Base-by-base conservation (phyloP, 2,888 invertebrate species). In the Cosmia pyralina region DNA sequence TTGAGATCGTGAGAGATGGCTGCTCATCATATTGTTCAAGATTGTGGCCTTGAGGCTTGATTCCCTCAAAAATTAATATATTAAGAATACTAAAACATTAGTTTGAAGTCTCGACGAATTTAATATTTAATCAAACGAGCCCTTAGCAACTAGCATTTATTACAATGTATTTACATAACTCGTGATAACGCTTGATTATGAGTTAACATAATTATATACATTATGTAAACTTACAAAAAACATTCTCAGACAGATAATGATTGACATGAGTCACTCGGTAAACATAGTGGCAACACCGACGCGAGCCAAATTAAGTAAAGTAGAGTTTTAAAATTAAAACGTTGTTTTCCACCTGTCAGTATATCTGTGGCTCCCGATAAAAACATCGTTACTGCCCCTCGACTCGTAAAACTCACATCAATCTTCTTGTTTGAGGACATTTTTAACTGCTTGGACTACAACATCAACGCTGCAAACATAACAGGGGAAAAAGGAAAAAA, bases 281-380 rank as follows among this genome's bases (percentile, higher is more conserved):
- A 71, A 81, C 66, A 34, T 34, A 59, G 22, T 67, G 55, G 55
- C 67, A 76, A 52, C 65, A 58, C 52, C 11, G 28, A 38, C 11
- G 38, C 17, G 72, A 60, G 46, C 53, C 60, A 70, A 76, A 82
- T 79, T 60, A 72, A 68, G 65, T 70, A 41, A 72, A 67, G n/a
- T n/a, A n/a, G 72, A 57, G 52, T 57, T 66, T 69, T 62, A 59
- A 34, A 82, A 75, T 75, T 64, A 76, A 82, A 69, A 64, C 28
- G 60, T 67, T 62, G 55, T 52, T 52, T 69, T 71, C 58, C 74
- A 85, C 84, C 86, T 86, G 83, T 81, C 72, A 48, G 28, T 68
- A 83, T 83, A 81, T 81, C 86, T 77, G 41, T 70, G 72, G n/a
- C 50, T 62, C 55, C 52, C 67, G 81, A 84, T 85, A 84, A 84